phyloP scores from a whole-genome alignment of 2,113 vertebrate species.

The Protomyctophum bolini region DNA sequence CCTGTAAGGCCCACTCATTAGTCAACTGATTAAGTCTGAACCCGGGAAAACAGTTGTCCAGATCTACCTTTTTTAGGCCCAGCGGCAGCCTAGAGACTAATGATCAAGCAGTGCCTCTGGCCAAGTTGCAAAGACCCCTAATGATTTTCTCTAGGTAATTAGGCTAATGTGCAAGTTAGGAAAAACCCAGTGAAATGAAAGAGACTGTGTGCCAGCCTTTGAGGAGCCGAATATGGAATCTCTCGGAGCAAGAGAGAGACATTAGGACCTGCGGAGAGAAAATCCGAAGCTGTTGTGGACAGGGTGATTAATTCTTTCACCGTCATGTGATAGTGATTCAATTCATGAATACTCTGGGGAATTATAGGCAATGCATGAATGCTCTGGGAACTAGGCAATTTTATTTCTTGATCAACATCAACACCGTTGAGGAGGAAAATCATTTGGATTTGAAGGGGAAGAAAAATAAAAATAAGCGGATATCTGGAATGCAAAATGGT shows the following conservation, averaged over 20 bases:
- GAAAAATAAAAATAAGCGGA: too few species aligned
- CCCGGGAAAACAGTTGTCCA: constrained; percentile 39
- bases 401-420: too few species aligned
- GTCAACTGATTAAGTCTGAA: constrained; percentile 49
- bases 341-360: too few species aligned
- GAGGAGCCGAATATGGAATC: not conserved
- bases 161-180: constrained; percentile 30
- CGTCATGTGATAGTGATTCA: too few species aligned
- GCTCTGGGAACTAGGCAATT: too few species aligned
- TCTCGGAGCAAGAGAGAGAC: not conserved
- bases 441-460: too few species aligned
- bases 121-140: constrained; percentile 14
- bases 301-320: too few species aligned
- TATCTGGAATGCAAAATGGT: not conserved
- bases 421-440: too few species aligned
- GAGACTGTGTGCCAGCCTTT: not conserved
- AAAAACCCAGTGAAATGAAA: constrained; percentile 11
- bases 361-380: too few species aligned
- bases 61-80: constrained; percentile 53
- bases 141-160: constrained; percentile 38
- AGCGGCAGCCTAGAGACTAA: constrained; percentile 40
- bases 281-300: not conserved
- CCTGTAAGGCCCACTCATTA: constrained; percentile 49
- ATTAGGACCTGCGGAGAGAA: not conserved
- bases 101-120: constrained; percentile 36